These are phyloP conservation scores for Otis tarda DNA, from an alignment of 2,113 vertebrate species.

Conservation along the genomic window DNA sequence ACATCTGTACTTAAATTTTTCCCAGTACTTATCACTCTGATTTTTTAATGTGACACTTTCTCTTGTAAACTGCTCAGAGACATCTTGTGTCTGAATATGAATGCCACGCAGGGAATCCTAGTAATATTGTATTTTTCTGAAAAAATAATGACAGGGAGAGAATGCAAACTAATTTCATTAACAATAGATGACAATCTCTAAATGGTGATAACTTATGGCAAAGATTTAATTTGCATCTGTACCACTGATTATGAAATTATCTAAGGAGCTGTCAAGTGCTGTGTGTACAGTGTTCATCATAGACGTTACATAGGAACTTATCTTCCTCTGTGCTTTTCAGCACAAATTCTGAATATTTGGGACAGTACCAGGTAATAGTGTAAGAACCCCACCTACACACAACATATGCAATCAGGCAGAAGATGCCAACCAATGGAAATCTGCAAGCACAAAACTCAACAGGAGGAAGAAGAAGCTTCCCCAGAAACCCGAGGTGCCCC, in stretches of 20 bases:
- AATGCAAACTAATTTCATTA: not conserved
- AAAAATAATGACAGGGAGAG: not conserved
- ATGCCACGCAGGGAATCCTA: not conserved
- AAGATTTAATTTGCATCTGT: not conserved
- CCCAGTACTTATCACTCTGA: not conserved
- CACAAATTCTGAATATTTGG: not conserved
- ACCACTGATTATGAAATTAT: not conserved
- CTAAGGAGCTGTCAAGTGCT: not conserved
- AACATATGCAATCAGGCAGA: no score
- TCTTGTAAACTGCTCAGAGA: slow-evolving; percentile 21
- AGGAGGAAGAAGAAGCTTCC: no score
- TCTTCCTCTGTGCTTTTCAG: not conserved
- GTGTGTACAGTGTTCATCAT: not conserved
- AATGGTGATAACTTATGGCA: not conserved
- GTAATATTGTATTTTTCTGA: not conserved
- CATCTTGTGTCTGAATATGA: not conserved
- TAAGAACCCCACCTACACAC: no score
- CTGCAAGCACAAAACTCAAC: no score
- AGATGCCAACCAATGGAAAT: no score
- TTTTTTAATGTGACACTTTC: not conserved
- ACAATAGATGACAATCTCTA: not conserved
- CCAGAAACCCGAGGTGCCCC: no score
- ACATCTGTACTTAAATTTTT: not conserved
- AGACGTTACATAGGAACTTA: not conserved
- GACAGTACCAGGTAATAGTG: not conserved